phyloP scores from a whole-genome alignment of 2,113 vertebrate genomes.

The Platichthys stellatus region DNA sequence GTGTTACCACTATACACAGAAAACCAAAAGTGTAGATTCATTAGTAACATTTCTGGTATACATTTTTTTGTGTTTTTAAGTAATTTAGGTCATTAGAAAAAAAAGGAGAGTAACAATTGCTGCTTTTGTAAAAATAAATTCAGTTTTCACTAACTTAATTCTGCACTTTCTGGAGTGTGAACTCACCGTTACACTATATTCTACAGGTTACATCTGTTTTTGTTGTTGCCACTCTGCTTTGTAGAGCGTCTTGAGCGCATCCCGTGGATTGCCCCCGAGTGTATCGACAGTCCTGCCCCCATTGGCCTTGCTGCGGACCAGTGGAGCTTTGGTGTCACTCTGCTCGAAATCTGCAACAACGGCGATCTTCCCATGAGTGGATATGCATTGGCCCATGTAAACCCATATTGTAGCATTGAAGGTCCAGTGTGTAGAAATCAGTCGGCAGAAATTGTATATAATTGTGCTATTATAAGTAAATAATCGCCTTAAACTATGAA shows the following conservation, averaged over 20 bases:
- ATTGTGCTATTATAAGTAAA: neutral
- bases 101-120: too few species aligned
- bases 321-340: conserved; percentile 92
- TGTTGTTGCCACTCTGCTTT: neutral
- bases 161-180: neutral
- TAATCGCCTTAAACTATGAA: neutral
- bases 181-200: neutral
- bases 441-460: too few species aligned
- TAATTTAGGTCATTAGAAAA: too few species aligned
- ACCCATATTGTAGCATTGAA: too few species aligned
- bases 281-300: conserved; percentile 72
- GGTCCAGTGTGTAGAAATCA: neutral
- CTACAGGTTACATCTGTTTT: neutral
- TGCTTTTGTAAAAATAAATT: too few species aligned
- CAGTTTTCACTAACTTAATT: too few species aligned
- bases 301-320: conserved; percentile 85
- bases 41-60: neutral
- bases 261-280: conserved; percentile 95
- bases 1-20: neutral
- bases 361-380: conserved; percentile 87
- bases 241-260: conserved; percentile 91
- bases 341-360: conserved; percentile 94
- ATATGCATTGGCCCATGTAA: conserved; percentile 85
- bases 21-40: neutral
- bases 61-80: neutral